These are phyloP conservation scores for Fragum fragum DNA, from an alignment of 2,888 invertebrate genomes.

Conservation along the genomic window DNA sequence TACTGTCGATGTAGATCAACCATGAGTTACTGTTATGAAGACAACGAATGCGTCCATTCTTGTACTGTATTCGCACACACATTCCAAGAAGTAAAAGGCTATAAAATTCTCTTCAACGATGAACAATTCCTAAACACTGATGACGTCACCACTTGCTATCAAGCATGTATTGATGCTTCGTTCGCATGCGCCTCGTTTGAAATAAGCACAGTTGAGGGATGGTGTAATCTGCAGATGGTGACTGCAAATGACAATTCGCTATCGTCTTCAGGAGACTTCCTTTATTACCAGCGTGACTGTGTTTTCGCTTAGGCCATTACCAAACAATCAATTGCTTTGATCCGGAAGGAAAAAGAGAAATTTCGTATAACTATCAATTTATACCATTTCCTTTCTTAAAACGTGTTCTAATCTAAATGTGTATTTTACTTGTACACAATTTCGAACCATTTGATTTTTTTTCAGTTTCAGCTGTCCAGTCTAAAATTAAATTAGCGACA, in stretches of 20 bases:
- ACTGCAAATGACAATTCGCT: neutral
- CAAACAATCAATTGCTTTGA: no score
- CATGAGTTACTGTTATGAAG: neutral
- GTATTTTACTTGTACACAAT: no score
- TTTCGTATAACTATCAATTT: no score
- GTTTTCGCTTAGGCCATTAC: no score
- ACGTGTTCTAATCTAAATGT: no score
- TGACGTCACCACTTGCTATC: neutral
- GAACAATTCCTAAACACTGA: neutral
- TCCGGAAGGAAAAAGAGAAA: no score
- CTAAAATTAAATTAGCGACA: no score
- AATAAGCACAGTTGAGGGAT: neutral
- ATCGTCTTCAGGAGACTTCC: neutral
- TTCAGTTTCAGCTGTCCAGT: no score
- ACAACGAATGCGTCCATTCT: neutral
- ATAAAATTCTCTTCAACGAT: neutral
- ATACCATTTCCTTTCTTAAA: no score
- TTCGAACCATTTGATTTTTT: no score
- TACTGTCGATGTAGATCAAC: neutral
- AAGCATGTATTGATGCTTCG: neutral
- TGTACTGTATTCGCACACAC: neutral
- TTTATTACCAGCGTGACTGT: slow-evolving; percentile 10
- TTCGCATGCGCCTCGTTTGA: slow-evolving; percentile 6
- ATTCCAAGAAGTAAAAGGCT: neutral
- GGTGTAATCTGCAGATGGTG: neutral